Conservation (phyloP, 2,888 invertebrate species). For the Drosophila ustulata region DNA sequence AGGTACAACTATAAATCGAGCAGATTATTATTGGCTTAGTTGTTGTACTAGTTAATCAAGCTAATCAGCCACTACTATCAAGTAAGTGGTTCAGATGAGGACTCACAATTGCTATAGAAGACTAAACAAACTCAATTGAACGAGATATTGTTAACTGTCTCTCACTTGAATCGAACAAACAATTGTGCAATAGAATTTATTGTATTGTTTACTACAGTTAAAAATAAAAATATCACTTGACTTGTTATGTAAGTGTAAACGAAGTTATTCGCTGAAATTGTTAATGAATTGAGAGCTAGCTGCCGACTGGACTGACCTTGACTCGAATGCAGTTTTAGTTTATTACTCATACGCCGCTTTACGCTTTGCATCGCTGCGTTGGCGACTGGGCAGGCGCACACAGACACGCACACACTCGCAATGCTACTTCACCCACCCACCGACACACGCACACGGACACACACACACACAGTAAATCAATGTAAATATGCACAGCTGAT, state of each 20-base stretch:
- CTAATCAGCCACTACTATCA: constrained; percentile 11
- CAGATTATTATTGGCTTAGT: constrained; percentile 7
- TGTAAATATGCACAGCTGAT: constrained; percentile 72
- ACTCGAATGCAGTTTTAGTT: constrained; percentile 56
- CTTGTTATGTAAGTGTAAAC: constrained; percentile 36
- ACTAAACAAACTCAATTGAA: constrained; percentile 21
- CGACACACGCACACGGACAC: background rate
- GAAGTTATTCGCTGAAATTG: constrained; percentile 14
- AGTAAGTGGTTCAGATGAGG: constrained; percentile 13
- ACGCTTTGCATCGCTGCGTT: constrained; percentile 40
- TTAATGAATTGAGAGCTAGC: constrained; percentile 41
- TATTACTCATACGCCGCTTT: constrained; percentile 48
- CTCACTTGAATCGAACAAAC: constrained; percentile 9
- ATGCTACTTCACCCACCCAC: constrained; percentile 4
- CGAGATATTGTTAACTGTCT: background rate
- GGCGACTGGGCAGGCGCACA: constrained; percentile 35
- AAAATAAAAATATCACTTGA: constrained; percentile 7
- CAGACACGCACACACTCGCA: constrained; percentile 1
- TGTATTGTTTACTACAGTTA: constrained; percentile 2
- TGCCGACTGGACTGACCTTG: constrained; percentile 58
- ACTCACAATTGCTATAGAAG: constrained; percentile 17
- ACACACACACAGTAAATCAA: constrained; percentile 19
- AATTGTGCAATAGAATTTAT: constrained; percentile 27
- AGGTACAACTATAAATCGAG: constrained; percentile 2
- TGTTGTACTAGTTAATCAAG: constrained; percentile 10